Conservation (phyloP, 2,113 vertebrate genomes). For the Apteryx owenii region DNA sequence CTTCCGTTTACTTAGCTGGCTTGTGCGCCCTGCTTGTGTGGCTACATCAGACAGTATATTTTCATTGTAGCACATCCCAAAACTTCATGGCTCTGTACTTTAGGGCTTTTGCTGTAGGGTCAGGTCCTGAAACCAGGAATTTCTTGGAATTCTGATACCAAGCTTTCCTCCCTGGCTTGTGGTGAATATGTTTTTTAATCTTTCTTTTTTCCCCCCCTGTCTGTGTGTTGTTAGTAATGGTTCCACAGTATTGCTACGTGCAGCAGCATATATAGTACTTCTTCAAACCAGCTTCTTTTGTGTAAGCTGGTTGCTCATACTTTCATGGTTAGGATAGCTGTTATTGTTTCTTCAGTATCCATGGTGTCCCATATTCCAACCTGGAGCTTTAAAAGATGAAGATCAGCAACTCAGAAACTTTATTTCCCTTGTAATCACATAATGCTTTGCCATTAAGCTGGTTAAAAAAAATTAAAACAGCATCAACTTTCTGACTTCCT, state of each 20-base stretch:
- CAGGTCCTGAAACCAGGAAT: background rate
- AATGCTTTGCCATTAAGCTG: background rate
- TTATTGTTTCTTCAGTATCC: background rate
- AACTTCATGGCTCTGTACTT: background rate
- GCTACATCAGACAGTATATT: background rate
- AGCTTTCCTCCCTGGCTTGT: background rate
- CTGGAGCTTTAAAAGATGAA: background rate
- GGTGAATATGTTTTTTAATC: background rate
- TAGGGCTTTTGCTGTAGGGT: background rate
- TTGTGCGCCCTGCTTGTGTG: slow-evolving; percentile 12
- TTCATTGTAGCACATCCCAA: background rate
- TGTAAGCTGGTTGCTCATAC: background rate
- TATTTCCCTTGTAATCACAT: background rate
- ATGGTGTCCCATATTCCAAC: background rate
- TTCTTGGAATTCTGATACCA: background rate
- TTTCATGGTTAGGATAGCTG: background rate
- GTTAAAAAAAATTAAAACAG: background rate
- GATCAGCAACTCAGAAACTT: background rate
- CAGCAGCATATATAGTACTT: background rate
- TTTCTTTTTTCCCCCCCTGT: background rate
- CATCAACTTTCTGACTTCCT: background rate
- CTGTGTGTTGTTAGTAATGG: background rate
- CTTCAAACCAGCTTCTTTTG: background rate
- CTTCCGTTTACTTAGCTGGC: background rate
- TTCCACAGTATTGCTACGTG: background rate